phyloP scores from a whole-genome alignment of 1,140 invertebrate genomes.

The Drosophila littoralis region DNA sequence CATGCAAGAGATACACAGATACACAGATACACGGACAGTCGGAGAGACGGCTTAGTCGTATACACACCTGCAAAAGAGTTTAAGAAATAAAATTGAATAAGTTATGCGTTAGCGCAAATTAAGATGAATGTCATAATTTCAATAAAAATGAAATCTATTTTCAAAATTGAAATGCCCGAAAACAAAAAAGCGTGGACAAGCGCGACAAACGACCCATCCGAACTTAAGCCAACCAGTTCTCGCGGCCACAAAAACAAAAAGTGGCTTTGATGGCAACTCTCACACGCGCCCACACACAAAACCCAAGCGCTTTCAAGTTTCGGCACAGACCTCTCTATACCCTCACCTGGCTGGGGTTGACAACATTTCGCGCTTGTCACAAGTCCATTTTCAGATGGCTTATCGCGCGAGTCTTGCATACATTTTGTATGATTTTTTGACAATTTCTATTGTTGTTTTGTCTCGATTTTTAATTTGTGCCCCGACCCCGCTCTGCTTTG shows the following conservation, averaged over 20 bases:
- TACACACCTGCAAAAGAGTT: constrained; percentile 68
- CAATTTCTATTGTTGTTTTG: constrained; percentile 63
- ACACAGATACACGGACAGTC: constrained; percentile 25
- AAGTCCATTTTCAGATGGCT: constrained; percentile 54
- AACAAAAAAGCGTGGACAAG: constrained; percentile 18
- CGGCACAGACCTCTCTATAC: not conserved
- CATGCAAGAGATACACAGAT: not conserved
- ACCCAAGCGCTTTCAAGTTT: constrained; percentile 28
- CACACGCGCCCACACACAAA: constrained; percentile 50
- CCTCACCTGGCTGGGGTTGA: too few relatives aligned
- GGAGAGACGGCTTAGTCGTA: not conserved
- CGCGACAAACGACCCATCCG: constrained; percentile 11
- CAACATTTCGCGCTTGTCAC: not conserved
- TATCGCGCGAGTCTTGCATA: constrained; percentile 68
- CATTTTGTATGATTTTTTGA: constrained; percentile 62
- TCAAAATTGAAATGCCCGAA: constrained; percentile 33
- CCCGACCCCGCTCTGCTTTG: constrained; percentile 23
- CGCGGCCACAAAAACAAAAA: constrained; percentile 1
- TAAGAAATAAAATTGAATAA: constrained; percentile 66
- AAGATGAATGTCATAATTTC: constrained; percentile 82
- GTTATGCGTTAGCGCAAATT: constrained; percentile 76
- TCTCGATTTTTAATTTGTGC: constrained; percentile 55
- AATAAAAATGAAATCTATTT: constrained; percentile 81
- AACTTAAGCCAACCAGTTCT: constrained; percentile 32
- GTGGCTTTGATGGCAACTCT: constrained; percentile 40